phyloP scores from a whole-genome alignment of 2,797 vertebrate species.

The Manis javanica region DNA sequence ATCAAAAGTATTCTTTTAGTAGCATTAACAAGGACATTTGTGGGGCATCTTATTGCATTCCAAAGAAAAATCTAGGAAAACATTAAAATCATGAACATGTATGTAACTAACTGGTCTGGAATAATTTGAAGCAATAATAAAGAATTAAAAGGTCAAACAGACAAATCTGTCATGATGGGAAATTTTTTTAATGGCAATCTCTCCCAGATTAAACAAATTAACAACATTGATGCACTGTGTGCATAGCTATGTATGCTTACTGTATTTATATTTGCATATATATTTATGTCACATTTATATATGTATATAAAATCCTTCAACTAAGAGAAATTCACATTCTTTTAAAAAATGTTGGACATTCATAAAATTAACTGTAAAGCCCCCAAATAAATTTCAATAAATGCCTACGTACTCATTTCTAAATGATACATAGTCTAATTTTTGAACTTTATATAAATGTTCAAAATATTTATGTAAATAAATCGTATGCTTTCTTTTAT shows the following conservation, averaged over 20 bases:
- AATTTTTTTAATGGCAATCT: background rate
- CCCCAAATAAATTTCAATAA: no score
- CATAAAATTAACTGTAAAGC: no score
- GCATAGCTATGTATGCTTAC: background rate
- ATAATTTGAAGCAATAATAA: slow-evolving; percentile 46
- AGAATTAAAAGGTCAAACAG: slow-evolving; percentile 26
- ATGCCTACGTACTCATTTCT: no score
- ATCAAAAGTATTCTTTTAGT: background rate
- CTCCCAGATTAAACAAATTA: background rate
- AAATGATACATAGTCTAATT: no score
- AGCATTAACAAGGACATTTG: slow-evolving; percentile 5
- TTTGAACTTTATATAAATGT: no score
- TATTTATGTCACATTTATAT: background rate
- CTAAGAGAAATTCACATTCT: background rate
- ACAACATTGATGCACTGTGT: background rate
- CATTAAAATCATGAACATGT: background rate
- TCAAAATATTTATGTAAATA: no score
- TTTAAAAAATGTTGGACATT: no score
- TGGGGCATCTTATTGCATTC: background rate
- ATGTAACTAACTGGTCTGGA: background rate
- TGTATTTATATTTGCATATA: background rate
- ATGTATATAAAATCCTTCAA: no score
- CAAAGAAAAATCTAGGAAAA: slow-evolving; percentile 24
- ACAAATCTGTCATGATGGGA: background rate
- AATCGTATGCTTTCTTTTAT: no score